Conservation (phyloP, 2,888 invertebrate genomes). For the Drosophila gaucha region DNA sequence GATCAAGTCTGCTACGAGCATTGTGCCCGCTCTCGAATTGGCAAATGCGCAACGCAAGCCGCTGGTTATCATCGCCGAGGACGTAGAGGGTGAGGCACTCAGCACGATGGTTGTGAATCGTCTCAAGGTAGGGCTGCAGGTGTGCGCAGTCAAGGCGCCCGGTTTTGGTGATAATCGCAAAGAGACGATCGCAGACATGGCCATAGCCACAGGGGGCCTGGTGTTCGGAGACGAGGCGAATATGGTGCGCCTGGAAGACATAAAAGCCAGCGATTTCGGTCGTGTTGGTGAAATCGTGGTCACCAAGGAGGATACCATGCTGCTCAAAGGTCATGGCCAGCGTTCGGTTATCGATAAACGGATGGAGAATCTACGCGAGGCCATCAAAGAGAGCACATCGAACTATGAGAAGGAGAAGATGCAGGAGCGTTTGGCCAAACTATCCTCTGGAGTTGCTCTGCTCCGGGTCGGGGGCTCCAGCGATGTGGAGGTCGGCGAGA, state of each 20-base stretch:
- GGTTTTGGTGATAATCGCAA: slow-evolving; percentile 98
- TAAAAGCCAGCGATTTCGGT: slow-evolving; percentile 91
- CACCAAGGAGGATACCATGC: slow-evolving; percentile 96
- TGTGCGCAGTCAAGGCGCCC: slow-evolving; percentile 97
- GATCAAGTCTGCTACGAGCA: slow-evolving; percentile 96
- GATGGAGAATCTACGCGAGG: slow-evolving; percentile 92
- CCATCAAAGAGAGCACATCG: slow-evolving; percentile 93
- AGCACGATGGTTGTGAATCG: slow-evolving; percentile 96
- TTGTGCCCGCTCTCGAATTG: slow-evolving; percentile 97
- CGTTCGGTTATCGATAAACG: slow-evolving; percentile 92
- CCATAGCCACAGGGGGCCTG: slow-evolving; percentile 94
- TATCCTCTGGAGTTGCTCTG: slow-evolving; percentile 93
- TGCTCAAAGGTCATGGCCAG: slow-evolving; percentile 90
- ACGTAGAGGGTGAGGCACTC: slow-evolving; percentile 97
- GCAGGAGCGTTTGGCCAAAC: slow-evolving; percentile 94
- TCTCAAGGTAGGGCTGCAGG: slow-evolving; percentile 95
- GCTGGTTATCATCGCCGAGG: slow-evolving; percentile 96
- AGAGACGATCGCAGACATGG: slow-evolving; percentile 95
- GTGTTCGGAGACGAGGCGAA: slow-evolving; percentile 97
- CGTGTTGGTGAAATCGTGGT: slow-evolving; percentile 94
- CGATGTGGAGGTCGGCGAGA: slow-evolving; percentile 96
- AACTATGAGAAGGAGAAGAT: slow-evolving; percentile 98
- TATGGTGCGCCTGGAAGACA: slow-evolving; percentile 94
- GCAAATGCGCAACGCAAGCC: slow-evolving; percentile 97
- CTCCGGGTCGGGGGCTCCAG: slow-evolving; percentile 94